Percentiles rank a stretch among this genome's conserved stretches.
Evolutionary conservation across 2,888 invertebrate species (phyloP).

Genomic region (Andrena haemorrhoa): DNA sequence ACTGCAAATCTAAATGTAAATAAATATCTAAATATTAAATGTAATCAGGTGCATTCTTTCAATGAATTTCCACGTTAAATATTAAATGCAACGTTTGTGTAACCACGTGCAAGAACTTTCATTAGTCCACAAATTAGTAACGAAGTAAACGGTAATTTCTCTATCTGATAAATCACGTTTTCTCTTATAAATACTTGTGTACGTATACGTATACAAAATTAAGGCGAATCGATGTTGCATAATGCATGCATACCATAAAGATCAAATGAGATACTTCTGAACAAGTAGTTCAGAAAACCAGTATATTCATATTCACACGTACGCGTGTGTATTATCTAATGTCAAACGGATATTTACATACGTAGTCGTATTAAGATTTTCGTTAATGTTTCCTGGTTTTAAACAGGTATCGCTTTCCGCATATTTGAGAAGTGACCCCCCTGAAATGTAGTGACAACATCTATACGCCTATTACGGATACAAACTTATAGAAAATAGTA

Average conservation of each 20-base stretch:
- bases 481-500: background rate
- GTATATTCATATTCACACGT: slow-evolving; percentile 13
- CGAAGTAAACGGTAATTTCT: slow-evolving; percentile 2
- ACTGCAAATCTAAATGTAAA: too few relatives aligned
- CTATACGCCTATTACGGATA: too few relatives aligned
- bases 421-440: background rate
- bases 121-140: background rate
- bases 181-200: slow-evolving; percentile 1
- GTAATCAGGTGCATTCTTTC: background rate
- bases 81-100: background rate
- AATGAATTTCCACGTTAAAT: background rate
- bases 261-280: slow-evolving; percentile 13
- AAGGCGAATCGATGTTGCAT: slow-evolving; percentile 31
- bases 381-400: slow-evolving; percentile 33
- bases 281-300: slow-evolving; percentile 21
- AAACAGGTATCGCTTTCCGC: slow-evolving; percentile 18
- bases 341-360: slow-evolving; percentile 19
- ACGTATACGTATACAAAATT: slow-evolving; percentile 11
- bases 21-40: too few relatives aligned
- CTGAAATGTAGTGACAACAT: background rate
- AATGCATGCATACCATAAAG: slow-evolving; percentile 17
- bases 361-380: slow-evolving; percentile 17
- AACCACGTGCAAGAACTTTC: background rate
- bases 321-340: background rate
- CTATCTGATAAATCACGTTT: background rate